These are phyloP conservation scores for Oscheius sp. DNA, from an alignment of 2,888 invertebrate species.

Conservation along the genomic window DNA sequence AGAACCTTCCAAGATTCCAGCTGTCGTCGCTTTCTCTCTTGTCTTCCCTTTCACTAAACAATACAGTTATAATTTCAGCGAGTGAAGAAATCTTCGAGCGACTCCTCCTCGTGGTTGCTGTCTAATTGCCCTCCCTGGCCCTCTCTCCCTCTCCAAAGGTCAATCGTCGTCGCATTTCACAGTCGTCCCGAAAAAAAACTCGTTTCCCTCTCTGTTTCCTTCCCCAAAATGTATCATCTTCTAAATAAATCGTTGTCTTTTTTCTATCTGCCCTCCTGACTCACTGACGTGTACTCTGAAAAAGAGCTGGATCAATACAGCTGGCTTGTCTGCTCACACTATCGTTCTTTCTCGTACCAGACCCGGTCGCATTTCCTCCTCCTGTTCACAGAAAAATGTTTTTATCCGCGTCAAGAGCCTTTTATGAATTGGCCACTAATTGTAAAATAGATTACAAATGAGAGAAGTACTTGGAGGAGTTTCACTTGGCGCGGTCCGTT, in stretches of 20 bases:
- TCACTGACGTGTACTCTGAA: slow-evolving; percentile 1
- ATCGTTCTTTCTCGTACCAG: background rate
- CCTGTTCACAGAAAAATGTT: background rate
- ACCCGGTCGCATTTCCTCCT: background rate
- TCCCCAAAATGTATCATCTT: too few relatives aligned
- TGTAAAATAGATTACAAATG: slow-evolving; percentile 5
- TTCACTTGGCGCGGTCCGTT: slow-evolving; percentile 1
- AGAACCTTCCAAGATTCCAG: background rate
- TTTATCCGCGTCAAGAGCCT: background rate
- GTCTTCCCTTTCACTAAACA: background rate
- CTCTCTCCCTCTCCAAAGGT: slow-evolving; percentile 28
- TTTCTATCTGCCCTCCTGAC: too few relatives aligned
- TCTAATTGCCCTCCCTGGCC: slow-evolving; percentile 16
- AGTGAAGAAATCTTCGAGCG: background rate
- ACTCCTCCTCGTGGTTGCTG: slow-evolving; percentile 18
- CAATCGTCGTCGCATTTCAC: slow-evolving; percentile 15
- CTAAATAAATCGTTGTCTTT: too few relatives aligned
- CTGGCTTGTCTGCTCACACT: background rate
- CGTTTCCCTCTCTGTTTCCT: slow-evolving; percentile 7
- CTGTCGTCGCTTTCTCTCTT: background rate
- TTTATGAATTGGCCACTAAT: background rate
- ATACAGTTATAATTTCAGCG: background rate
- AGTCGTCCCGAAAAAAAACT: slow-evolving; percentile 15
- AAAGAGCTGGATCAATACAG: too few relatives aligned
- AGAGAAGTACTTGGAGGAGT: background rate